Evolutionary conservation across 2,888 invertebrate genomes (phyloP), one percentile per base, ranked within the genome.

Genomic region (Syrphus vitripennis): DNA sequence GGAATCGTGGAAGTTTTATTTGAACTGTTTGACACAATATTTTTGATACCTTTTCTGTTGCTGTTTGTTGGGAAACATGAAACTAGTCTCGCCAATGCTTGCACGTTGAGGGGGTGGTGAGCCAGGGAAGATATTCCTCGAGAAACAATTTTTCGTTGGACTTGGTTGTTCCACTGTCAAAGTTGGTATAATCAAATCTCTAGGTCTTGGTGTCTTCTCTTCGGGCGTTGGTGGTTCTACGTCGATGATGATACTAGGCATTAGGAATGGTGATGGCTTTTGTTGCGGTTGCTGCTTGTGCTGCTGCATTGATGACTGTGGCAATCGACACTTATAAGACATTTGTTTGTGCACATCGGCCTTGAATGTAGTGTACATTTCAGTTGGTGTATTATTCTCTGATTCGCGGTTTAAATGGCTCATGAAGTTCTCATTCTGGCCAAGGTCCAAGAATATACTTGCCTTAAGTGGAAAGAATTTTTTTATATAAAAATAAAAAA

Each of bases 111-210:
- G 94, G 24, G 94, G 94, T 6, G 94, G 94, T 24, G 94, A 94
- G 37, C 94, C 94, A 1, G 93, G 94, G 83, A 93, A 93, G 80
- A 93, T 90, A 4, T 93, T 90, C 65, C 93, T 90, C 4, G 93
- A 93, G 21, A 92, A 89, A 37, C 91, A 91, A 6, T 94, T 89
- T 45, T 94, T 94, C 1, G 95, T 95, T 16, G 96, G 96, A 3
- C 95, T 95, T 0, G 96, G 95, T 59, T 95, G 94, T 91, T 96
- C 94, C 74, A 96, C 93, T 1, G 94, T 94, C 26, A 96, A 91
- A 14, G 94, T 93, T 1, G 96, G 96, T 67, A 96, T 95, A 31
- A 94, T 92, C 21, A 95, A 91, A 42, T 92, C 91, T 0, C 94
- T 94, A 21, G 94, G 94, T 74, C 90, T 87, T 40, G 88, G 88